Percentiles rank a stretch among this genome's conserved stretches.
Evolutionary conservation across 2,797 vertebrate genomes (phyloP).

Genomic region (Microtus agrestis): DNA sequence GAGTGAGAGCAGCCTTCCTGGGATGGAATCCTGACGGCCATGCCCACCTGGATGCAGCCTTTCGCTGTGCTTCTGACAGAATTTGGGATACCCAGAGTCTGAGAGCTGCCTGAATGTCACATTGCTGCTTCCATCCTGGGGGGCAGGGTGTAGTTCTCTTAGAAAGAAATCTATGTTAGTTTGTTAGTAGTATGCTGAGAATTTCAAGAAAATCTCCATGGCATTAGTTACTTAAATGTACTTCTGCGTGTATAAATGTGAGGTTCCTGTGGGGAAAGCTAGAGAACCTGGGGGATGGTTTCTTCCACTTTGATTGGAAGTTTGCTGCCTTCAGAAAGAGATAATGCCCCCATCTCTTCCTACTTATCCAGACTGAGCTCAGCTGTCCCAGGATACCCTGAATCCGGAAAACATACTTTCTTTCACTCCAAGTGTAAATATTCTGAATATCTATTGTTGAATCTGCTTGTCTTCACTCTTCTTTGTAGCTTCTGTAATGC

Average conservation of each 20-base stretch:
- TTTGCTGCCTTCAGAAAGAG: constrained; percentile 52
- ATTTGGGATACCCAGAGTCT: constrained; percentile 22
- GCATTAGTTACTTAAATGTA: constrained; percentile 74
- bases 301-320: constrained; percentile 55
- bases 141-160: constrained; percentile 20
- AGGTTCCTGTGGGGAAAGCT: constrained; percentile 54
- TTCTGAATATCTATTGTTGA: neutral
- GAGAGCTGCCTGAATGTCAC: constrained; percentile 49
- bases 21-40: constrained; percentile 22
- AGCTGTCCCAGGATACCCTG: constrained; percentile 2
- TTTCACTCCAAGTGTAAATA: neutral
- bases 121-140: constrained; percentile 44
- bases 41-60: constrained; percentile 8
- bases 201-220: constrained; percentile 69
- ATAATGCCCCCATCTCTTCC: constrained; percentile 33
- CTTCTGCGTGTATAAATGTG: constrained; percentile 67
- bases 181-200: constrained; percentile 55
- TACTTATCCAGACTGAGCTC: neutral
- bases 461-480: neutral
- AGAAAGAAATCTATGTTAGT: constrained; percentile 30
- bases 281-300: constrained; percentile 61
- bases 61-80: constrained; percentile 33
- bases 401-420: constrained; percentile 54
- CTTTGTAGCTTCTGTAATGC: neutral
- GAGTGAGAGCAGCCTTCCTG: neutral